Base-by-base conservation (phyloP, 2,113 vertebrate species). In the Scophthalmus maximus region DNA sequence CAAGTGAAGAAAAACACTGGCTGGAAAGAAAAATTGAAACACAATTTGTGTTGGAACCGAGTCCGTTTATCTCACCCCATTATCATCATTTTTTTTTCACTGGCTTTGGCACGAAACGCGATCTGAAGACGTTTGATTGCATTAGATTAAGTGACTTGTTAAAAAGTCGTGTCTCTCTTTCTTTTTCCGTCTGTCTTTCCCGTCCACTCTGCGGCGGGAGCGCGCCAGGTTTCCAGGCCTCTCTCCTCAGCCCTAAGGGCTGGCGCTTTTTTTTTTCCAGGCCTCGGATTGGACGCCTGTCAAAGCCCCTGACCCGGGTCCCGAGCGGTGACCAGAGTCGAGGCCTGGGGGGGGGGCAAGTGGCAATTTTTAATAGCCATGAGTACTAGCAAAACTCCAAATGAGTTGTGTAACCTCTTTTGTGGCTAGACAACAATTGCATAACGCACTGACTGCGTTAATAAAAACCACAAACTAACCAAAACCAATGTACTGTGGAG, bases 261-360 rank as follows among this genome's bases (percentile, higher is more conserved):
- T 34, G 32, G n/a, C n/a, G n/a, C 75, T 42, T 36, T 52, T 55
- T 56, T 84, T 88, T 87, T 76, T 70, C 53, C 81, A 81, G 83
- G 79, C 25, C 60, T 81, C 79, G 57, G 69, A n/a, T 71, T 72
- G 55, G 30, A 46, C n/a, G n/a, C 42, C 29, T 20, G 56, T 67
- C 62, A 71, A 72, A 69, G 64, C 53, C 61, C 74, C 79, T 86
- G 78, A 89, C 83, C 79, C 60, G 65, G 70, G 68, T 82, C 74
- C 79, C 83, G 76, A 46, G 42, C 63, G 75, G 18, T 79, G 84
- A 86, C 86, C 79, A 79, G 77, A 65, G 25, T 32, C 0, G 27
- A 49, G 10, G 23, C 30, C 14, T 12, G 26, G n/a, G n/a, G n/a
- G n/a, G n/a, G n/a, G n/a, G n/a, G n/a, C n/a, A n/a, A n/a, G n/a